Evolutionary conservation across 2,888 invertebrate genomes (phyloP).

Genomic region (Drosophila paramelanica): DNA sequence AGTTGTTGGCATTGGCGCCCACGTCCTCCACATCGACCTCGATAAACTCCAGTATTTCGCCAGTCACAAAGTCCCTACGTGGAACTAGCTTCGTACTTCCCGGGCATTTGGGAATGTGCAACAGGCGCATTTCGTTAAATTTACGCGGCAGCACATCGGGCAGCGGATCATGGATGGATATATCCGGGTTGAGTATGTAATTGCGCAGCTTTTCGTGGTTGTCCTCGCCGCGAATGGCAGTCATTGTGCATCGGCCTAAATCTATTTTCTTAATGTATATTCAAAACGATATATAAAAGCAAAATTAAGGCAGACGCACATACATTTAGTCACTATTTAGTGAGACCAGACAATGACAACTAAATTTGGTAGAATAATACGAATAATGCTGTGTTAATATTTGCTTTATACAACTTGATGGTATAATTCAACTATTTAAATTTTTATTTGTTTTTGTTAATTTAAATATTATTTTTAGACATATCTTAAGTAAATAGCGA

Average conservation of each 20-base stretch:
- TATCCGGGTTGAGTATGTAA: slow-evolving; percentile 82
- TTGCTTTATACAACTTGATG: not conserved
- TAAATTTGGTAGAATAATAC: slow-evolving; percentile 11
- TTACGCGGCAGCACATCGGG: slow-evolving; percentile 81
- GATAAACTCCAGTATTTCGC: slow-evolving; percentile 89
- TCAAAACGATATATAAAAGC: slow-evolving; percentile 1
- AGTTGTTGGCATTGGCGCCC: slow-evolving; percentile 89
- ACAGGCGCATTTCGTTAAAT: slow-evolving; percentile 75
- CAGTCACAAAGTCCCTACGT: slow-evolving; percentile 90
- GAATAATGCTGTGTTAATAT: not conserved
- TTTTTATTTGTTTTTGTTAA: too few relatives aligned
- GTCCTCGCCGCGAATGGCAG: slow-evolving; percentile 46
- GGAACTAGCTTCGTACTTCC: slow-evolving; percentile 83
- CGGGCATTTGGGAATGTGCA: slow-evolving; percentile 76
- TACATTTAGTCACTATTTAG: not conserved
- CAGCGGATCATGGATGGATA: slow-evolving; percentile 83
- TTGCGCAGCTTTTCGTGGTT: slow-evolving; percentile 69
- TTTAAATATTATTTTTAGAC: too few relatives aligned
- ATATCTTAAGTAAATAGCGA: too few relatives aligned
- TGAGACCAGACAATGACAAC: slow-evolving; percentile 9
- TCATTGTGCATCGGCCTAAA: slow-evolving; percentile 34
- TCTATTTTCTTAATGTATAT: not conserved
- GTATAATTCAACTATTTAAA: not conserved
- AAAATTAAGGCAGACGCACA: not conserved
- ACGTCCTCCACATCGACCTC: slow-evolving; percentile 87